phyloP scores from a whole-genome alignment of 2,797 vertebrate genomes.

The Danio choprae region DNA sequence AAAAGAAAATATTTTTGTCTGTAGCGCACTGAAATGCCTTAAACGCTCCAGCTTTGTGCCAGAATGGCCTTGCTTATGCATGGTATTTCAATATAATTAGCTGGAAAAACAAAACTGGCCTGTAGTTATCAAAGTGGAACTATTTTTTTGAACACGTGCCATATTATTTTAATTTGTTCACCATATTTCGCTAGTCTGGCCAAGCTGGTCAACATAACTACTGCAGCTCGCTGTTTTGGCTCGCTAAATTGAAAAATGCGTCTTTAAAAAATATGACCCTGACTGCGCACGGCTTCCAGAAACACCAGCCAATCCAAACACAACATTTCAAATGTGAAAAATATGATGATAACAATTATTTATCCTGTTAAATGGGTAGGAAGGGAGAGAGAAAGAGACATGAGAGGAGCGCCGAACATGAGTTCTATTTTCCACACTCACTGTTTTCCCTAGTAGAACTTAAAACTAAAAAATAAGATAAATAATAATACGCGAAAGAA shows the following conservation, averaged over 20 bases:
- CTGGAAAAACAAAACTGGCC: conserved; percentile 76
- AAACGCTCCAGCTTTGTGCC: conserved; percentile 70
- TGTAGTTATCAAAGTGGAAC: conserved; percentile 75
- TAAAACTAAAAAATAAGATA: conserved; percentile 25
- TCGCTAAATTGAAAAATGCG: conserved; percentile 81
- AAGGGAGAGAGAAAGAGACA: conserved; percentile 47
- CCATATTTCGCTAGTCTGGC: conserved; percentile 71
- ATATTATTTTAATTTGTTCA: conserved; percentile 82
- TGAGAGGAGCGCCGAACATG: conserved; percentile 47
- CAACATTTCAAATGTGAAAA: conserved; percentile 67
- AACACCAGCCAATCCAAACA: conserved; percentile 81
- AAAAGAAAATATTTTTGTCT: conserved; percentile 88
- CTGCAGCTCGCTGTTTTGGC: conserved; percentile 77
- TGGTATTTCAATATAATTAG: conserved; percentile 81
- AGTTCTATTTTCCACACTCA: conserved; percentile 43
- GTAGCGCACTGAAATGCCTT: conserved; percentile 67
- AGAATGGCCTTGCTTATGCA: conserved; percentile 60
- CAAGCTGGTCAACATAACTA: conserved; percentile 76
- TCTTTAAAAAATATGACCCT: conserved; percentile 70
- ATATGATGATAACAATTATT: conserved; percentile 65
- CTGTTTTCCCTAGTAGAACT: conserved; percentile 51
- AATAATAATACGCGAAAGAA: not conserved
- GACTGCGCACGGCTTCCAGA: conserved; percentile 74
- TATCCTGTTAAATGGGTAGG: conserved; percentile 59
- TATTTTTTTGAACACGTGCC: conserved; percentile 70